Conservation (phyloP, 2,888 invertebrate species). For the Philaethria dido region DNA sequence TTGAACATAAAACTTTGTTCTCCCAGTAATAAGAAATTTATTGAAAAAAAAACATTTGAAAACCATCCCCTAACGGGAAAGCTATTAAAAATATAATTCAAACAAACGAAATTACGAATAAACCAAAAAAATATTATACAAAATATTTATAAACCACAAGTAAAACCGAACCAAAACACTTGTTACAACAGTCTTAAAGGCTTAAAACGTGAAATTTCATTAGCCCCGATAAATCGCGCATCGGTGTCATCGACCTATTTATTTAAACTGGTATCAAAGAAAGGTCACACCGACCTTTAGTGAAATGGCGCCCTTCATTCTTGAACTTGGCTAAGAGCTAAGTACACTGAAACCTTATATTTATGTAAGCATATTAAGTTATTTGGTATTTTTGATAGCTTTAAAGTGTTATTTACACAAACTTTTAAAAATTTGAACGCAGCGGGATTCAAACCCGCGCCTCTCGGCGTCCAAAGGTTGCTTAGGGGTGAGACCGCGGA, state of each 20-base stretch:
- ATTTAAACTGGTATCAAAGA: slow-evolving; percentile 29
- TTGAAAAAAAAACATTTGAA: no score
- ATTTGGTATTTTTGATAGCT: no score
- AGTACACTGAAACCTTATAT: slow-evolving; percentile 3
- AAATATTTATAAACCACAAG: not conserved
- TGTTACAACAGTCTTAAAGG: not conserved
- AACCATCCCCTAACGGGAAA: no score
- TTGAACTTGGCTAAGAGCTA: slow-evolving; percentile 29
- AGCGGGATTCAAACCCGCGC: no score
- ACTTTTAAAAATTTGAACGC: no score
- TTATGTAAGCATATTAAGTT: slow-evolving; percentile 10
- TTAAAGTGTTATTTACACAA: no score
- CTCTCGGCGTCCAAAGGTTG: no score
- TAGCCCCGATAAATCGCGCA: slow-evolving; percentile 30
- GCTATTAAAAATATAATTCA: not conserved
- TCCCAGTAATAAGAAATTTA: no score
- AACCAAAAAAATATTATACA: no score
- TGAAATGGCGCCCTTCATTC: slow-evolving; percentile 38
- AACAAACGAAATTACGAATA: not conserved
- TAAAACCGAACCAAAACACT: not conserved
- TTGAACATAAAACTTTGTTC: no score
- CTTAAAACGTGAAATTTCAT: slow-evolving; percentile 21
- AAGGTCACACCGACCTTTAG: slow-evolving; percentile 35
- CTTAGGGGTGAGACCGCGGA: no score
- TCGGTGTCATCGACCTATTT: slow-evolving; percentile 29